Evolutionary conservation across 2,797 vertebrate genomes (phyloP), one percentile per base, ranked within the genome.

Genomic region (Lutjanus argentimaculatus): DNA sequence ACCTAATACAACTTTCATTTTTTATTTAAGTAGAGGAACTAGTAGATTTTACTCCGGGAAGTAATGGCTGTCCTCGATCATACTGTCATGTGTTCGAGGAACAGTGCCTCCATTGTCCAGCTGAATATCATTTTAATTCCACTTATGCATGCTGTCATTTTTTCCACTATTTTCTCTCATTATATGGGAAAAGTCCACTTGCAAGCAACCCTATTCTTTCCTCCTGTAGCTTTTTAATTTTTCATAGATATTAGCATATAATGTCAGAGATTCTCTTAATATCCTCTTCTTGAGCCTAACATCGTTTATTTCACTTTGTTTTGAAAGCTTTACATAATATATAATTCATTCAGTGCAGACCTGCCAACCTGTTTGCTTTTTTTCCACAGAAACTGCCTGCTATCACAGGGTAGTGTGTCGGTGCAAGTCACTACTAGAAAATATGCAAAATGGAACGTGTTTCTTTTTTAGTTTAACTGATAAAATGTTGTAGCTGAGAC

Each of bases 261-360:
- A 70, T 49, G 79, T 74, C 58, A 77, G 61, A 68, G 52, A 77
- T 80, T 65, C n/a, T 72, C 76, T 49, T 82, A 64, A 76, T 71
- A 75, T 78, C 49, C 59, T 61, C 77, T 79, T 78, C 72, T 83
- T 64, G 21, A 63, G 75, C 53, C 59, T 67, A 64, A 74, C 52
- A 72, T 84, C 10, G 6, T 89, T 84, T 82, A 69, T 89, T 82
- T 73, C 36, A 69, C 22, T 76, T 83, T 84, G 67, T 72, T 83
- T 77, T 64, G 52, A 85, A 86, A 68, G 46, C 72, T 82, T 86
- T 82, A 84, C 71, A 80, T 79, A 65, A 85, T 81, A 17, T 67
- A 81, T 84, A 77, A 87, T 82, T 85, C 72, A 83, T 89, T 81
- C 21, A 62, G 57, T 68, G 63, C 76, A 52, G 42, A 65, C 63